Percentiles rank a stretch among this genome's conserved stretches.
These are phyloP conservation scores for Rhorus exstirpatorius DNA, from an alignment of 2,888 invertebrate species.

Conservation along the genomic window DNA sequence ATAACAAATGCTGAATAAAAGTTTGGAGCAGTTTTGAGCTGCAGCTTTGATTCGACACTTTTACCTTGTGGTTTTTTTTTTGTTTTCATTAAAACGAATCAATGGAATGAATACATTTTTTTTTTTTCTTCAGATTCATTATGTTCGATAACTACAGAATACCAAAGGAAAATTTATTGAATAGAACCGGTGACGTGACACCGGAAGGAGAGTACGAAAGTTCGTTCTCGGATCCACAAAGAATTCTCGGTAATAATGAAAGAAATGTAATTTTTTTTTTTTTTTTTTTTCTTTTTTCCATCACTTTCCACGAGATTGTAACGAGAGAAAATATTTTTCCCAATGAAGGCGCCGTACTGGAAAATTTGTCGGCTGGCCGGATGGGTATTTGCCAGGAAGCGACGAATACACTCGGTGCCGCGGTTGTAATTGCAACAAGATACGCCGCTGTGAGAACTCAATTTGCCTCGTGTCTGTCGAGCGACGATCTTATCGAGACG, in stretches of 20 bases:
- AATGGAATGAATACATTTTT: background rate
- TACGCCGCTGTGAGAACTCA: slow-evolving; percentile 93
- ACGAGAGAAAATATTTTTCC: too few species aligned
- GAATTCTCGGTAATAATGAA: slow-evolving; percentile 89
- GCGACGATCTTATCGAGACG: slow-evolving; percentile 87
- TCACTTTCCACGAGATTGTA: too few species aligned
- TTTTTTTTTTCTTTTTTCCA: background rate
- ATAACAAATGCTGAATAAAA: too few species aligned
- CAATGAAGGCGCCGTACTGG: slow-evolving; percentile 90
- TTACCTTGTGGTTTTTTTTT: background rate
- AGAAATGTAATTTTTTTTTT: background rate
- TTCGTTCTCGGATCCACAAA: slow-evolving; percentile 95
- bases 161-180: slow-evolving; percentile 94
- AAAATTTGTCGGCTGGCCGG: slow-evolving; percentile 94
- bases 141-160: slow-evolving; percentile 96
- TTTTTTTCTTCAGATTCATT: slow-evolving; percentile 89
- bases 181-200: slow-evolving; percentile 95
- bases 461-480: slow-evolving; percentile 87
- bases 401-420: slow-evolving; percentile 90
- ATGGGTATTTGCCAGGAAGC: slow-evolving; percentile 91
- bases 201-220: slow-evolving; percentile 95
- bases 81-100: background rate
- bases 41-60: too few species aligned
- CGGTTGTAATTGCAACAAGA: slow-evolving; percentile 91
- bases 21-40: too few species aligned